Evolutionary conservation across 2,797 vertebrate species (phyloP).

Genomic region (Myripristis murdjan): DNA sequence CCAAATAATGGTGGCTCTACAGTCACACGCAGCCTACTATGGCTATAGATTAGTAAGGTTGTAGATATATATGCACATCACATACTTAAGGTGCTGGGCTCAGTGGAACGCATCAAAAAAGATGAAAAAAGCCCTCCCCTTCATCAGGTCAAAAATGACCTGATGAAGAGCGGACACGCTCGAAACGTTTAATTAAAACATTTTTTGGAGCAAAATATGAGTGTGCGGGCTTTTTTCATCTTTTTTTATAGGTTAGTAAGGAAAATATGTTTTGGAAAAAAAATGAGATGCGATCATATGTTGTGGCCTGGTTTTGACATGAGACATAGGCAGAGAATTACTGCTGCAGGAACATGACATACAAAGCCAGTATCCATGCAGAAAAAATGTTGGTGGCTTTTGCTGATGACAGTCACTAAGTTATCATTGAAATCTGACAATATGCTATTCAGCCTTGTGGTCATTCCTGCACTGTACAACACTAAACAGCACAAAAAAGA

Average conservation of each 20-base stretch:
- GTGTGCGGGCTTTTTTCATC: too few species aligned
- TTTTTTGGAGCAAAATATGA: too few species aligned
- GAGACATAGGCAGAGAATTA: neutral
- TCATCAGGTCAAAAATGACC: too few species aligned
- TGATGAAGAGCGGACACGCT: too few species aligned
- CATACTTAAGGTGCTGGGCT: too few species aligned
- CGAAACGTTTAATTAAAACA: too few species aligned
- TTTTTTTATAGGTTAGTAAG: constrained; percentile 51
- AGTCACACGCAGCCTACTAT: constrained; percentile 37
- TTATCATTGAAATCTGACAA: constrained; percentile 5
- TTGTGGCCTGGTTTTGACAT: constrained; percentile 1
- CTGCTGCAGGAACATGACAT: neutral
- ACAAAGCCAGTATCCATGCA: neutral
- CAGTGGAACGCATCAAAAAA: too few species aligned
- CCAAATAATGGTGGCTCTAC: constrained; percentile 53
- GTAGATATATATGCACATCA: too few species aligned
- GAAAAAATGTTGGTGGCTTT: neutral
- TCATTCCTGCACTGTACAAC: neutral
- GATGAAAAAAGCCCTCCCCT: too few species aligned
- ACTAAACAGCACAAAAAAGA: neutral
- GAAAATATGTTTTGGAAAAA: constrained; percentile 21
- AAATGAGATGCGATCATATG: neutral
- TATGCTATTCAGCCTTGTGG: neutral
- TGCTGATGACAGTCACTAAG: neutral
- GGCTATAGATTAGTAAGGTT: constrained; percentile 52